Conservation (phyloP, 2,888 invertebrate genomes). For the Ariolimax columbianus region DNA sequence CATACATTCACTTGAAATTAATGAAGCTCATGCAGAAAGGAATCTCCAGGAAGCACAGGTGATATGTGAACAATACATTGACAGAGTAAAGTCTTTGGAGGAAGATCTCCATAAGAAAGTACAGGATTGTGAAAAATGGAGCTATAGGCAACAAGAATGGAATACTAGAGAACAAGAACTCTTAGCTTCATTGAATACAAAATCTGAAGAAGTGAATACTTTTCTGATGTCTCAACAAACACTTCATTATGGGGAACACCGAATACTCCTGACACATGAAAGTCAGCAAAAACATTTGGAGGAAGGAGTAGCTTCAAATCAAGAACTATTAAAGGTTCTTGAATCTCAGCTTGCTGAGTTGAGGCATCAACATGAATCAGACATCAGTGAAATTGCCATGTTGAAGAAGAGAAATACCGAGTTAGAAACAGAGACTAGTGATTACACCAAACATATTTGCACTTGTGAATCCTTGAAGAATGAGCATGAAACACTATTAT, state of each 20-base stretch:
- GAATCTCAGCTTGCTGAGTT: conserved; percentile 48
- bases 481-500: conserved; percentile 22
- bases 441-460: conserved; percentile 18
- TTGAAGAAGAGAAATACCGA: conserved; percentile 53
- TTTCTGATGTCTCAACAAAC: background rate
- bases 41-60: background rate
- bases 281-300: background rate
- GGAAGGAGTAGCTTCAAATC: background rate
- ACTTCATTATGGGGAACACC: background rate
- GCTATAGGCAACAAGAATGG: conserved; percentile 26
- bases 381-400: conserved; percentile 49
- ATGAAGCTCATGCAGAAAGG: background rate
- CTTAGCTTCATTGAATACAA: background rate
- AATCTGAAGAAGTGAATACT: conserved; percentile 17
- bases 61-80: conserved; percentile 11
- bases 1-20: conserved; percentile 16
- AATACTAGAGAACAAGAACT: conserved; percentile 13
- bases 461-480: background rate
- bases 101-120: conserved; percentile 14
- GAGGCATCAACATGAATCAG: conserved; percentile 47
- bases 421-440: conserved; percentile 34
- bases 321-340: background rate
- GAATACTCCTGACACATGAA: conserved; percentile 3
- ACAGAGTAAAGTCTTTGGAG: conserved; percentile 8
- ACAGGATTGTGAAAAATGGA: conserved; percentile 22